These are phyloP conservation scores for Ryuthela nishihirai DNA, from an alignment of 2,888 invertebrate species.

Conservation along the genomic window DNA sequence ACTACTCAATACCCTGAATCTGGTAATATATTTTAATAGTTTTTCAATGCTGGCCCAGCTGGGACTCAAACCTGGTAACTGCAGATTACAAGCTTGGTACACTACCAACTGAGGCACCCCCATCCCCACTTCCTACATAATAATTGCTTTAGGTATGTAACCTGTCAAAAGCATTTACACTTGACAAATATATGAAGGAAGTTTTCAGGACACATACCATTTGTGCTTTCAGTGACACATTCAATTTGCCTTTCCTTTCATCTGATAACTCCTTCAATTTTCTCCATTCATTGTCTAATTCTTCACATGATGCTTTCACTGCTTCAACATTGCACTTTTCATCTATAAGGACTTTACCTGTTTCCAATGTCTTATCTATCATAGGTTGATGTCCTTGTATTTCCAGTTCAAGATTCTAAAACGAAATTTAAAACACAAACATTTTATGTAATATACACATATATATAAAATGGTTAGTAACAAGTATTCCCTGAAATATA, in stretches of 20 bases:
- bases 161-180: too few species aligned
- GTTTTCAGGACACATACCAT: conserved; percentile 57
- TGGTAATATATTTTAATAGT: too few species aligned
- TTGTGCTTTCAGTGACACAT: conserved; percentile 80
- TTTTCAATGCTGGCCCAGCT: too few species aligned
- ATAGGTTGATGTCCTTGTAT: conserved; percentile 77
- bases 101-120: too few species aligned
- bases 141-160: too few species aligned
- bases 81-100: too few species aligned
- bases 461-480: neutral
- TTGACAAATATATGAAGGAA: too few species aligned
- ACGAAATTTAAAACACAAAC: too few species aligned
- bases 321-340: conserved; percentile 71
- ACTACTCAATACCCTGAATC: too few species aligned
- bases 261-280: conserved; percentile 66
- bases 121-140: too few species aligned
- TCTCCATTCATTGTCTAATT: conserved; percentile 68
- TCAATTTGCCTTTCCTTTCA: conserved; percentile 70
- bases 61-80: too few species aligned
- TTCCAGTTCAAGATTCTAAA: conserved; percentile 81
- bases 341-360: conserved; percentile 68
- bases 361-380: conserved; percentile 74
- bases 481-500: neutral
- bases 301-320: conserved; percentile 68
- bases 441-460: too few species aligned